These are phyloP conservation scores for Trichopoda pennipes DNA, from an alignment of 2,888 invertebrate species.

Conservation along the genomic window DNA sequence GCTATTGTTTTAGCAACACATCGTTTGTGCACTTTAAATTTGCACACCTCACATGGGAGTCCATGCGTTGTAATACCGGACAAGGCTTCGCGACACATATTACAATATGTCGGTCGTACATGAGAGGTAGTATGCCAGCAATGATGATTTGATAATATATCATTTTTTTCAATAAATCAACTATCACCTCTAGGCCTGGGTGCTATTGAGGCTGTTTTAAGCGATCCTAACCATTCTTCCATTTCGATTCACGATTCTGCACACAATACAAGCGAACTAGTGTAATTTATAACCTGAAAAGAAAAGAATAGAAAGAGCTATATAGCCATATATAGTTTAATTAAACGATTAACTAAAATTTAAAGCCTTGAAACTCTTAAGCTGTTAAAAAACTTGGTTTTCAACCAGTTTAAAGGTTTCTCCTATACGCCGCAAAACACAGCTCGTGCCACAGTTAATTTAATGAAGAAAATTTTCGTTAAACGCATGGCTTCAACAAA, in stretches of 20 bases:
- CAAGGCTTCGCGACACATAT: slow-evolving; percentile 96
- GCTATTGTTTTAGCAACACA: slow-evolving; percentile 96
- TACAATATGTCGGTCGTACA: slow-evolving; percentile 97
- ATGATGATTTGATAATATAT: slow-evolving; percentile 87
- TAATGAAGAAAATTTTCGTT: too few species aligned
- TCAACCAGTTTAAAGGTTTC: too few species aligned
- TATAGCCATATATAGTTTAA: too few species aligned
- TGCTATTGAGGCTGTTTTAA: slow-evolving; percentile 86
- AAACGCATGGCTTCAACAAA: not conserved
- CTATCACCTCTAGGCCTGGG: slow-evolving; percentile 81
- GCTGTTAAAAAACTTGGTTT: too few species aligned
- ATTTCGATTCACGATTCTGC: slow-evolving; percentile 92
- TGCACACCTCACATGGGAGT: slow-evolving; percentile 97
- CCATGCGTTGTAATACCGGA: slow-evolving; percentile 97
- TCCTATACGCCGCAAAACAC: too few species aligned
- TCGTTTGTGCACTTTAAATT: slow-evolving; percentile 97
- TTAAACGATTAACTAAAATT: too few species aligned
- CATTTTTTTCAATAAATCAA: slow-evolving; percentile 83
- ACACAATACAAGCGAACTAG: slow-evolving; percentile 89
- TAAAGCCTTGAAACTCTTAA: too few species aligned
- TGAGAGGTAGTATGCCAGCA: slow-evolving; percentile 96
- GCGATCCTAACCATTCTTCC: slow-evolving; percentile 94
- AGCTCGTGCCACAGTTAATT: too few species aligned
- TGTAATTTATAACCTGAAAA: slow-evolving; percentile 84
- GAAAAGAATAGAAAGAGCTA: slow-evolving; percentile 3